These are phyloP conservation scores for Pseudomugil gertrudae DNA, from an alignment of 2,797 vertebrate species.

Conservation along the genomic window DNA sequence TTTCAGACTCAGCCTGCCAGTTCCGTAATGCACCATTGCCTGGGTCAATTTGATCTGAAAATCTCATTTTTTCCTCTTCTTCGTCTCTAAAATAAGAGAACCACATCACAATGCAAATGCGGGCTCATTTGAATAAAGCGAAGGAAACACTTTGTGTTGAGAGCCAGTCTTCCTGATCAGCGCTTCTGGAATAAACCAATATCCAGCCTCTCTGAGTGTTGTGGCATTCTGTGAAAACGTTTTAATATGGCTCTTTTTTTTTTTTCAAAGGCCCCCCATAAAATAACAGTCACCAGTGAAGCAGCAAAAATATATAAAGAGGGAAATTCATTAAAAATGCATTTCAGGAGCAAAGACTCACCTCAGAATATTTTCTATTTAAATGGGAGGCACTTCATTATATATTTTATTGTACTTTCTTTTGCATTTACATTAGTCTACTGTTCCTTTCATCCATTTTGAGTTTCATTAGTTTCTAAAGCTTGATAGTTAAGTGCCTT, in stretches of 20 bases:
- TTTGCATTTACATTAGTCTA: constrained; percentile 98
- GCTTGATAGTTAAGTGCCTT: constrained; percentile 85
- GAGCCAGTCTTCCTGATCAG: constrained; percentile 99
- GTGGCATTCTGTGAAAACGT: constrained; percentile 98
- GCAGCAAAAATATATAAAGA: constrained; percentile 97
- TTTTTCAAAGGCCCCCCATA: constrained; percentile 90
- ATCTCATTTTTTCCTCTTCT: constrained; percentile 98
- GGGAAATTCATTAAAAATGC: constrained; percentile 99
- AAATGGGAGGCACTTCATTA: constrained; percentile 99
- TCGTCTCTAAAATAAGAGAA: constrained; percentile 97
- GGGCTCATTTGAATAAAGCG: constrained; percentile 99
- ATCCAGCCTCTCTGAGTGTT: constrained; percentile 97
- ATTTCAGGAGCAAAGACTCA: constrained; percentile 99
- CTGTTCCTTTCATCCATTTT: constrained; percentile 98
- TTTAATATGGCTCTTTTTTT: constrained; percentile 89
- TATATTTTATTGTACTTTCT: constrained; percentile 99
- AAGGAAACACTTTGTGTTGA: constrained; percentile 99
- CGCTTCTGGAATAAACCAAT: constrained; percentile 99
- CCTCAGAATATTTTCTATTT: constrained; percentile 99
- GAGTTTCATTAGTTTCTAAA: constrained; percentile 98
- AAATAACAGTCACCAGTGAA: constrained; percentile 99
- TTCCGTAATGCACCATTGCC: constrained; percentile 99
- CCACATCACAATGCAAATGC: constrained; percentile 99
- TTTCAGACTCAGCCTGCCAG: constrained; percentile 99
- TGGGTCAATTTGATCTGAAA: constrained; percentile 99